A percentile compares a stretch with the other conserved stretches of the same genome.
Evolutionary conservation across 2,888 invertebrate genomes (phyloP).

Genomic region (Chesias legatella): DNA sequence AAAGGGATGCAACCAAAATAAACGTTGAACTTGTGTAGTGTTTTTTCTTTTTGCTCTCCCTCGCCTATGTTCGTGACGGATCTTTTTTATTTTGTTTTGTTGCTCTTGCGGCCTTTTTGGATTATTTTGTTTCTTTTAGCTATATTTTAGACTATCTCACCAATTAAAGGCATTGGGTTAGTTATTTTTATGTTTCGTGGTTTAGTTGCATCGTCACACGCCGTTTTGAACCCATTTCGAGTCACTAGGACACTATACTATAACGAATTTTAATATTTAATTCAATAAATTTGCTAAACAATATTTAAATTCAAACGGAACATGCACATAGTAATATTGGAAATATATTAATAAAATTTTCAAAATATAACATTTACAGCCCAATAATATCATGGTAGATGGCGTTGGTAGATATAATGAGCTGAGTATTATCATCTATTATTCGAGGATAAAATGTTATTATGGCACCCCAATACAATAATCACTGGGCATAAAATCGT

Average conservation of each 20-base stretch:
- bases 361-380: neutral
- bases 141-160: constrained; percentile 66
- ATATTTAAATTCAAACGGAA: too few relatives aligned
- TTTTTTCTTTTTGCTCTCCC: constrained; percentile 75
- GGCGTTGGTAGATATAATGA: constrained; percentile 37
- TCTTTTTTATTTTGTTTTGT: constrained; percentile 71
- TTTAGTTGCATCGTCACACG: constrained; percentile 11
- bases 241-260: too few relatives aligned
- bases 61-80: constrained; percentile 80
- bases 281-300: too few relatives aligned
- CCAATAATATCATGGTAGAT: too few relatives aligned
- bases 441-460: constrained; percentile 50
- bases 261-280: too few relatives aligned
- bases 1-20: constrained; percentile 76
- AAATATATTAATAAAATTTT: too few relatives aligned
- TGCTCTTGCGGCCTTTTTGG: constrained; percentile 67
- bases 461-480: constrained; percentile 50
- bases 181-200: constrained; percentile 36
- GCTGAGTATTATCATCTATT: constrained; percentile 44
- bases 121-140: constrained; percentile 76
- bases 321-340: too few relatives aligned
- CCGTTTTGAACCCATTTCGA: constrained; percentile 12
- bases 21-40: constrained; percentile 78
- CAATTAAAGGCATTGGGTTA: constrained; percentile 53
- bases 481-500: constrained; percentile 46